Evolutionary conservation across 2,113 vertebrate genomes (phyloP), one percentile per base, ranked within the genome.

Genomic region (Pedetes capensis): DNA sequence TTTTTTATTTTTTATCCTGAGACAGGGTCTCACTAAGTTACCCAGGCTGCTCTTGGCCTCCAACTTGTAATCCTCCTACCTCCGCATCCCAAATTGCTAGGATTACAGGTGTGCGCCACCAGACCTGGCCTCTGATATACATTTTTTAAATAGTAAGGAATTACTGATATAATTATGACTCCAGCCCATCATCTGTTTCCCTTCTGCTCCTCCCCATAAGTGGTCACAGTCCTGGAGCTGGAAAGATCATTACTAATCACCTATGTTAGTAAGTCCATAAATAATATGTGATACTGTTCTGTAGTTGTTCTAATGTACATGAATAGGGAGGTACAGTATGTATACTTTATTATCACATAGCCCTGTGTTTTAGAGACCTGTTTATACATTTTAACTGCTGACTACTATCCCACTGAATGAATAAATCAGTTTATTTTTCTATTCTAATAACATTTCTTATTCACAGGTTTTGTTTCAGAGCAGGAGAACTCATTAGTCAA

Each of bases 371-470:
- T 55, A 63, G 68, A 89, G 79, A 76, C 72, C 3, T 81, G n/a
- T 71, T 96, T 25, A 89, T 89, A 49, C 9, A 69, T 95, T 94
- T 92, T 59, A 95, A 47, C n/a, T 91, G 71, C 42, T 89, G 25
- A 94, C 57, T 81, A 13, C 27, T 75, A 63, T 66, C 49, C 44
- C 29, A 74, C 34, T 68, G 29, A 84, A 61, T 55, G 47, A 71
- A 66, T 16, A 71, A 89, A 76, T 37, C 61, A 86, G 29, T 83
- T 87, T 68, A 76, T 91, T 89, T 0, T 95, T 92, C 18, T 78
- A 71, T 87, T 82, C 47, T 68, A n/a, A 63, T 81, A 49, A 57
- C 49, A 86, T 87, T 93, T 93, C 53, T 91, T 83, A 76, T 75
- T 55, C n/a, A 86, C 89, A 72, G 39, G 89, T 64, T 91, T 66